Conservation (phyloP, 2,113 vertebrate genomes). For the Mungos mungo region DNA sequence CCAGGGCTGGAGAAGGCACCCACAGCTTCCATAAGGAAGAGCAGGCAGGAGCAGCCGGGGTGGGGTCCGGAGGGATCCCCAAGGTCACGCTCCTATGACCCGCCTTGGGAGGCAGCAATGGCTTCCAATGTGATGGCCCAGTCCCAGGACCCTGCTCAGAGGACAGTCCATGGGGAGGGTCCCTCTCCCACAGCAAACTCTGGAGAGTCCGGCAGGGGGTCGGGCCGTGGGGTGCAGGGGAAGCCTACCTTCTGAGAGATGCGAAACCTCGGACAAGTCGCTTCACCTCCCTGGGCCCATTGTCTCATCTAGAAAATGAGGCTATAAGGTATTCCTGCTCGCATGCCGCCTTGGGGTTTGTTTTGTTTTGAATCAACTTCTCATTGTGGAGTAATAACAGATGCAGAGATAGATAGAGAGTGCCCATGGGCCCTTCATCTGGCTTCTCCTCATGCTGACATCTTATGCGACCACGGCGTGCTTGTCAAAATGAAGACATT, state of each 20-base stretch:
- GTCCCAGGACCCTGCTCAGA: neutral
- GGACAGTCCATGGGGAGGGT: neutral
- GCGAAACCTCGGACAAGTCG: neutral
- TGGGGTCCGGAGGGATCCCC: no score
- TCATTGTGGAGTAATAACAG: neutral
- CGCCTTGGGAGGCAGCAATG: neutral
- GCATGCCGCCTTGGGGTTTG: neutral
- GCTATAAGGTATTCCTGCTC: neutral
- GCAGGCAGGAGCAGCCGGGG: fast-evolving
- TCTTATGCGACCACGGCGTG: fast-evolving
- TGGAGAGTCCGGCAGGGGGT: neutral
- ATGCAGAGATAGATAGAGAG: neutral
- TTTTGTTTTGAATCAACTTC: neutral
- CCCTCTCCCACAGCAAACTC: neutral
- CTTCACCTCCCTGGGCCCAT: neutral
- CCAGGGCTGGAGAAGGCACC: neutral
- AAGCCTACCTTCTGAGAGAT: neutral
- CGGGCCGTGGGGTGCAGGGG: neutral
- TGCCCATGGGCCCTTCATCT: neutral
- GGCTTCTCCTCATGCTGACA: neutral
- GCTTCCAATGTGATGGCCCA: neutral
- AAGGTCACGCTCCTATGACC: neutral
- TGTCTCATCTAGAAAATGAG: neutral
- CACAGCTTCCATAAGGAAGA: neutral
- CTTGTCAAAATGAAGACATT: neutral